These are phyloP conservation scores for Pandemis heparana DNA, from an alignment of 2,888 invertebrate species.

Conservation along the genomic window DNA sequence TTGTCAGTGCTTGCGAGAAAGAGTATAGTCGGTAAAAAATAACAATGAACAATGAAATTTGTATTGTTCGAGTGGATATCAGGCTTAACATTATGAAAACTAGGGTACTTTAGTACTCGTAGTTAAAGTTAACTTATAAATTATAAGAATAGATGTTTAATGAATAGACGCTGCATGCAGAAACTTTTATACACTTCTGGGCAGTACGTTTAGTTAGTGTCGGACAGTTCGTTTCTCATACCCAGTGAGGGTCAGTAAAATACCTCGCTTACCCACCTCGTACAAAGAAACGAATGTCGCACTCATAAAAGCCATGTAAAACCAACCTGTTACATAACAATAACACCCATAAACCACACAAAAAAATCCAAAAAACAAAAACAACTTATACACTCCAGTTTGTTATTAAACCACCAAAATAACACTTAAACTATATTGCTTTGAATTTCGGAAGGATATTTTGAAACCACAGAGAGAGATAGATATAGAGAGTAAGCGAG, in stretches of 20 bases:
- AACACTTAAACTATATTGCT: slow-evolving; percentile 39
- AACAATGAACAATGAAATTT: no score
- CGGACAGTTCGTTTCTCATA: not conserved
- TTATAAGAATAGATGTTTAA: no score
- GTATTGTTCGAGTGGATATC: no score
- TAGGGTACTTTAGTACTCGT: no score
- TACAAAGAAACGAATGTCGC: slow-evolving; percentile 35
- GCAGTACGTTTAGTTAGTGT: slow-evolving; percentile 22
- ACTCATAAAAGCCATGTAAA: slow-evolving; percentile 31
- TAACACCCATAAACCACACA: slow-evolving; percentile 35
- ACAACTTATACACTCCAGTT: slow-evolving; percentile 10
- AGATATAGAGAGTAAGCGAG: slow-evolving; percentile 49
- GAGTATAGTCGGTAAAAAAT: no score
- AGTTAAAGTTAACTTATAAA: no score
- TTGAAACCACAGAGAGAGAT: slow-evolving; percentile 44
- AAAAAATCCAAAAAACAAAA: slow-evolving; percentile 21
- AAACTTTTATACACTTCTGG: slow-evolving; percentile 23
- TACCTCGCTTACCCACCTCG: slow-evolving; percentile 6
- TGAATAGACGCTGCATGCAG: no score
- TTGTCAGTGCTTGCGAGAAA: no score
- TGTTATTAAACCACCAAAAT: slow-evolving; percentile 9
- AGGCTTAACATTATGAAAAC: no score
- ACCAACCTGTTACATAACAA: slow-evolving; percentile 58
- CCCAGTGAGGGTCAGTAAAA: not conserved
- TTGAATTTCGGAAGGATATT: slow-evolving; percentile 42